These are phyloP conservation scores for Triplophysa rosa DNA, from an alignment of 2,113 vertebrate genomes.

Conservation along the genomic window DNA sequence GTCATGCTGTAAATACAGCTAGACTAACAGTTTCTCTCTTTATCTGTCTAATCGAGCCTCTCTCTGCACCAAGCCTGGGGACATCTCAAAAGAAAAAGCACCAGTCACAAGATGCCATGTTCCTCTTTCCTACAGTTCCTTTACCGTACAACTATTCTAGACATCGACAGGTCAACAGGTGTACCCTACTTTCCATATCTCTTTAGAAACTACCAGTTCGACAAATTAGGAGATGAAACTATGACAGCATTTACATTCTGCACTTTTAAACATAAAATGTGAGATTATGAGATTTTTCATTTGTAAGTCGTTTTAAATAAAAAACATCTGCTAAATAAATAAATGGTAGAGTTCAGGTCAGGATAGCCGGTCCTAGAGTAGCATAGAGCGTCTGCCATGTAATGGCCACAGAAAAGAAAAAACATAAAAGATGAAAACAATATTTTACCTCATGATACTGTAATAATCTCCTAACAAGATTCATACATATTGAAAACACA, in stretches of 20 bases:
- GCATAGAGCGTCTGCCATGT: neutral
- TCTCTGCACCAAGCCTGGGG: conserved; percentile 19
- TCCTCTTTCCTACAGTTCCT: conserved; percentile 18
- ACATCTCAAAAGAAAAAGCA: conserved; percentile 57
- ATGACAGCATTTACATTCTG: neutral
- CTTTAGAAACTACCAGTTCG: neutral
- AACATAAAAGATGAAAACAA: too few relatives aligned
- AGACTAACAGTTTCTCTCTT: neutral
- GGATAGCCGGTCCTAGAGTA: neutral
- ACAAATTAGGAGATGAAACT: neutral
- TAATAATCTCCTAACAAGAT: too few relatives aligned
- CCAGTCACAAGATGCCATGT: conserved; percentile 57
- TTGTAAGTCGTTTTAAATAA: too few relatives aligned
- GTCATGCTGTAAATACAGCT: conserved; percentile 10
- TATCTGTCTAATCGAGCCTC: neutral
- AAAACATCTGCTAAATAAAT: too few relatives aligned
- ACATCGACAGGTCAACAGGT: conserved; percentile 11
- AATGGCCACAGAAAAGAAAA: neutral
- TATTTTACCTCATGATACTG: too few relatives aligned
- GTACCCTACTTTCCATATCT: neutral
- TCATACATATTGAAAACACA: too few relatives aligned
- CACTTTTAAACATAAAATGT: neutral
- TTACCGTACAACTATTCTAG: conserved; percentile 12
- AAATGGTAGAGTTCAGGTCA: neutral
- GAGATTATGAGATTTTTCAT: neutral